phyloP scores from a whole-genome alignment of 2,888 invertebrate species.

The Aspidiotus destructor region DNA sequence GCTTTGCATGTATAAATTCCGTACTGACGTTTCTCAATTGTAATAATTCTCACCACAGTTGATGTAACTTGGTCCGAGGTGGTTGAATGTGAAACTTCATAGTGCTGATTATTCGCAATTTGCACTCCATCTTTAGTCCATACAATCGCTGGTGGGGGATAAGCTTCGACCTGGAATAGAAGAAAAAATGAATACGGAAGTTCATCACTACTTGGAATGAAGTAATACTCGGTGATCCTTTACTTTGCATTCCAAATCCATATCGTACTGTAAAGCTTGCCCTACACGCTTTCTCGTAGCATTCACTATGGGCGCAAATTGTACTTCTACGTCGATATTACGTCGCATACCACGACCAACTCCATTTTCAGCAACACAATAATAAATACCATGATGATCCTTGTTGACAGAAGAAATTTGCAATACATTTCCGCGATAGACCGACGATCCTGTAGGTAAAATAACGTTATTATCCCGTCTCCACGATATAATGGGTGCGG shows the following conservation, averaged over 20 bases:
- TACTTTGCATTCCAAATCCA: constrained; percentile 71
- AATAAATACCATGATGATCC: constrained; percentile 85
- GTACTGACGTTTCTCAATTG: constrained; percentile 82
- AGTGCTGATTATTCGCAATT: constrained; percentile 81
- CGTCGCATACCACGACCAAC: constrained; percentile 74
- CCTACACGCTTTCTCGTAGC: constrained; percentile 74
- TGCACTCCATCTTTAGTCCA: constrained; percentile 81
- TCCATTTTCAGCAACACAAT: constrained; percentile 84
- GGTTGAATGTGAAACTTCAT: constrained; percentile 78
- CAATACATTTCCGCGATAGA: constrained; percentile 68
- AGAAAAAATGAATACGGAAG: background rate
- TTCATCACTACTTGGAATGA: background rate
- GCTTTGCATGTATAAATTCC: constrained; percentile 79
- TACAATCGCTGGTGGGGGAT: constrained; percentile 82
- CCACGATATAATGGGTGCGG: constrained; percentile 77
- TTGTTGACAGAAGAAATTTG: constrained; percentile 69
- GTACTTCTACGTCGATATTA: constrained; percentile 82
- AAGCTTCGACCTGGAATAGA: constrained; percentile 61
- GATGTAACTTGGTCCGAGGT: constrained; percentile 87
- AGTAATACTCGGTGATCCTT: background rate
- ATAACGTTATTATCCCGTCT: constrained; percentile 86
- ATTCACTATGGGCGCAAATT: constrained; percentile 77
- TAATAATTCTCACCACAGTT: constrained; percentile 77
- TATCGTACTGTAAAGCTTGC: constrained; percentile 83
- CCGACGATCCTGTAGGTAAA: constrained; percentile 78